A percentile compares a stretch with the other conserved stretches of the same genome.
Evolutionary conservation across 92 coral and sea anemone species (phyloP).

Genomic region (Heliopora coerulea): DNA sequence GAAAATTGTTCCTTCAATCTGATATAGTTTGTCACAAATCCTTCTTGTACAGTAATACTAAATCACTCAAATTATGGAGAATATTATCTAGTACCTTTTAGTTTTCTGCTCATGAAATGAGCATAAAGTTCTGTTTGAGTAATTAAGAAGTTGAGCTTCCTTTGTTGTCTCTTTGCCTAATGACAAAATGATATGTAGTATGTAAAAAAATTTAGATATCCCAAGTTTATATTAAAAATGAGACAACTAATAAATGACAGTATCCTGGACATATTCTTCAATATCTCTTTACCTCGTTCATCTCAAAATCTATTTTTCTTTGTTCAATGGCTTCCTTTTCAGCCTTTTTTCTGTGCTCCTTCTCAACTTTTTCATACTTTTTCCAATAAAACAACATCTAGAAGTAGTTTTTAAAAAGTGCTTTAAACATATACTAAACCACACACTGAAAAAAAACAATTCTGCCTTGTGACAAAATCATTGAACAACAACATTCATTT

Average conservation of each 20-base stretch:
- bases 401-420: neutral
- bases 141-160: slow-evolving; percentile 91
- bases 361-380: slow-evolving; percentile 96
- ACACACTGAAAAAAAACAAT: no score
- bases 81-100: slow-evolving; percentile 62
- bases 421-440: no score
- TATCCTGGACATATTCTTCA: no score
- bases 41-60: no score
- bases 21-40: no score
- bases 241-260: no score
- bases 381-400: slow-evolving; percentile 99
- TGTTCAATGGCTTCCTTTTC: slow-evolving; percentile 99
- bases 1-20: no score
- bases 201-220: no score
- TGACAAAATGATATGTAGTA: slow-evolving; percentile 3
- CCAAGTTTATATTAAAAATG: no score
- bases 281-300: slow-evolving; percentile 68
- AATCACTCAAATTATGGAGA: no score
- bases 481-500: no score
- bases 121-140: slow-evolving; percentile 98
- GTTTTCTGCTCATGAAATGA: slow-evolving; percentile 97
- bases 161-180: slow-evolving; percentile 94
- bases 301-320: slow-evolving; percentile 94
- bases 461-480: no score
- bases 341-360: slow-evolving; percentile 95